Percentiles rank a stretch among this genome's conserved stretches.
phyloP scores from a whole-genome alignment of 1,140 invertebrate species.

The Melitaea cinxia region DNA sequence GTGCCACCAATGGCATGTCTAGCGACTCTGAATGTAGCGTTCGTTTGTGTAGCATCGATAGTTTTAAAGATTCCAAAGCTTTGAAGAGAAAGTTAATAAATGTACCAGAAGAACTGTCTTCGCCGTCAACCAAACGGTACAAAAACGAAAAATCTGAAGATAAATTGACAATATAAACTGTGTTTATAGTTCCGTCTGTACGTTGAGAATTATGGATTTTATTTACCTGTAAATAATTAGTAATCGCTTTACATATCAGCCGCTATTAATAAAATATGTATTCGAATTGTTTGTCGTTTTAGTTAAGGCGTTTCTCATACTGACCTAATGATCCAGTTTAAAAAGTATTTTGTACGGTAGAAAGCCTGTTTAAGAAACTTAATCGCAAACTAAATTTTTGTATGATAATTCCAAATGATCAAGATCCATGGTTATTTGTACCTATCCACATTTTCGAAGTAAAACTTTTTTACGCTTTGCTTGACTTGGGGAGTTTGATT shows the following conservation, averaged over 20 bases:
- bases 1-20: conserved; percentile 58
- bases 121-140: conserved; percentile 28
- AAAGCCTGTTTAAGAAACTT: not conserved
- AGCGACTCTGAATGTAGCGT: conserved; percentile 61
- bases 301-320: not conserved
- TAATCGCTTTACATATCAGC: conserved; percentile 34
- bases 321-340: too few relatives aligned
- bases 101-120: not conserved
- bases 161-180: not conserved
- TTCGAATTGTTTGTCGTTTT: conserved; percentile 10
- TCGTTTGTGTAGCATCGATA: conserved; percentile 44
- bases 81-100: conserved; percentile 17
- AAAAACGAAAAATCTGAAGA: conserved; percentile 31
- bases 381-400: too few relatives aligned
- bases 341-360: too few relatives aligned
- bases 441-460: too few relatives aligned
- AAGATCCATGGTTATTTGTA: too few relatives aligned
- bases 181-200: conserved; percentile 13
- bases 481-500: too few relatives aligned
- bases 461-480: too few relatives aligned
- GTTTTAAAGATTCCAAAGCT: conserved; percentile 36
- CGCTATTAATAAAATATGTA: conserved; percentile 29
- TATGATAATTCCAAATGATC: too few relatives aligned
- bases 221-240: conserved; percentile 32
- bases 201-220: conserved; percentile 24